Evolutionary conservation across 2,888 invertebrate species (phyloP).

Genomic region (Pseudococcus longispinus): DNA sequence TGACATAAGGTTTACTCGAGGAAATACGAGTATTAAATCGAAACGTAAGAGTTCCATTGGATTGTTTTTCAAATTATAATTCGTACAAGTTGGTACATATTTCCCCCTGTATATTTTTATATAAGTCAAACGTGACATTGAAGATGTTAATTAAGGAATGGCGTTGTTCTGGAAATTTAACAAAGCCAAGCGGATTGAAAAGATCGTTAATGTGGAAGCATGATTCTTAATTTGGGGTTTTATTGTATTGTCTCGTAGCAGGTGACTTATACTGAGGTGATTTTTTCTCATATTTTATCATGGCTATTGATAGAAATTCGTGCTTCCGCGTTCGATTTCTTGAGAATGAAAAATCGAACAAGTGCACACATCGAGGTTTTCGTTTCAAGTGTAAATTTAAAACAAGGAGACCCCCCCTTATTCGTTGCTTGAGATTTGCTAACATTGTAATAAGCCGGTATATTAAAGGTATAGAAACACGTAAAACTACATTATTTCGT

Average conservation of each 20-base stretch:
- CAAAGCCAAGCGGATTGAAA: not conserved
- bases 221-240: not conserved
- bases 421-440: not conserved
- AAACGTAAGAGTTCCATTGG: not conserved
- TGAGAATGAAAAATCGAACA: not conserved
- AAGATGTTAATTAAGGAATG: conserved; percentile 23
- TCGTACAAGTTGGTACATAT: not conserved
- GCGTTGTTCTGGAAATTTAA: not conserved
- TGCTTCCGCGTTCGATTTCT: not conserved
- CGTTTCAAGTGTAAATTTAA: not conserved
- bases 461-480: not conserved
- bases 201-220: not conserved
- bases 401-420: not conserved
- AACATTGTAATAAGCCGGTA: conserved; percentile 11
- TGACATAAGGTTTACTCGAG: not conserved
- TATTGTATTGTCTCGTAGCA: not conserved
- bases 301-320: not conserved
- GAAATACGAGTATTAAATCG: not conserved
- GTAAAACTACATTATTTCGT: conserved; percentile 13
- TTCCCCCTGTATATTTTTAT: not conserved
- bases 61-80: not conserved
- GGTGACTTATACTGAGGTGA: not conserved
- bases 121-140: not conserved
- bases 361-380: not conserved
- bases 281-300: not conserved